Evolutionary conservation across 2,888 invertebrate genomes (phyloP).

Genomic region (Morinoia aosen): DNA sequence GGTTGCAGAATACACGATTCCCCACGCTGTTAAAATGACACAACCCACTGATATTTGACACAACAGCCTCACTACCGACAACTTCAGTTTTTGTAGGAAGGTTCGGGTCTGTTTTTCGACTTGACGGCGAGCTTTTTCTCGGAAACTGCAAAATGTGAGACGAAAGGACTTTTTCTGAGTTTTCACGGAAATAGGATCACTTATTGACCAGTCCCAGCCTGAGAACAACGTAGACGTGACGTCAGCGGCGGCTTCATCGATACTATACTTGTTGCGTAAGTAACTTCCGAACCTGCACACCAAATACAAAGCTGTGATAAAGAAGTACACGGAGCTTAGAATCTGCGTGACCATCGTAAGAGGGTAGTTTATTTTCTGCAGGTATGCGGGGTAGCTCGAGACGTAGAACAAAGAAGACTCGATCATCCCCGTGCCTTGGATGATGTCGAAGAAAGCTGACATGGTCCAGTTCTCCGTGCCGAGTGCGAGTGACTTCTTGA

Average conservation of each 20-base stretch:
- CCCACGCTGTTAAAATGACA: not conserved
- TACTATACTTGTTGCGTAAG: not conserved
- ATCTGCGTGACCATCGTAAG: not conserved
- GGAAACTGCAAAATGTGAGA: not conserved
- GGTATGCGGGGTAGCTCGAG: not conserved
- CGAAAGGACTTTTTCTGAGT: not conserved
- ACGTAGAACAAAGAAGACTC: not conserved
- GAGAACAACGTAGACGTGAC: constrained; percentile 7
- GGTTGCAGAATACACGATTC: not conserved
- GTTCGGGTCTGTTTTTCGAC: not conserved
- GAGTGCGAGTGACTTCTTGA: not conserved
- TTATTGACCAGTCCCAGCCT: constrained; percentile 21
- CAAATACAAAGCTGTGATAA: not conserved
- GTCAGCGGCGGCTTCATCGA: not conserved
- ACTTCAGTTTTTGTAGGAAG: not conserved
- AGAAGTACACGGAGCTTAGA: not conserved
- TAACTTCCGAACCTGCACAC: constrained; percentile 16
- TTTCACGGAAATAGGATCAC: not conserved
- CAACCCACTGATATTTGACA: not conserved
- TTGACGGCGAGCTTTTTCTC: not conserved
- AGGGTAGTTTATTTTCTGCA: constrained; percentile 16
- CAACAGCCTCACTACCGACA: not conserved
- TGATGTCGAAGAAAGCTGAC: not conserved
- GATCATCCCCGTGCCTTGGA: constrained; percentile 1
- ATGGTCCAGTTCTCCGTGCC: not conserved